These are phyloP conservation scores for Dermatemys mawii DNA, from an alignment of 2,113 vertebrate genomes.

Conservation along the genomic window DNA sequence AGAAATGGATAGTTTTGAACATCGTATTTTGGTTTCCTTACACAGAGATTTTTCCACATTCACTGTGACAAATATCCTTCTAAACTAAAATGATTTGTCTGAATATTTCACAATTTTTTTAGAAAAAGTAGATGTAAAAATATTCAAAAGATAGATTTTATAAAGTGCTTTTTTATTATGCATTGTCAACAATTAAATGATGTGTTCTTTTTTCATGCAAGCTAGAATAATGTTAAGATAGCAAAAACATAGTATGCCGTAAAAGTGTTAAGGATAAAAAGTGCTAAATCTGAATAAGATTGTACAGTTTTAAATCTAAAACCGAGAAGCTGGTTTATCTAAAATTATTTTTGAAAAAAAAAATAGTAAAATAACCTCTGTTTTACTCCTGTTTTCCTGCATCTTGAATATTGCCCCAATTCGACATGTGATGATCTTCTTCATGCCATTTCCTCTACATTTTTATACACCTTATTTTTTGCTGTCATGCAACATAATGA, in stretches of 20 bases:
- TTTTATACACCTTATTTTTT: background rate
- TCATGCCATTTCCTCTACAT: background rate
- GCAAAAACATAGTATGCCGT: conserved; percentile 44
- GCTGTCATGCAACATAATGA: background rate
- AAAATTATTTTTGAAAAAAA: conserved; percentile 13
- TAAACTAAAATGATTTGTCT: background rate
- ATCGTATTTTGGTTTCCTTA: background rate
- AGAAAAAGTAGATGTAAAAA: conserved; percentile 22
- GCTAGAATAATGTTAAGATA: conserved; percentile 35
- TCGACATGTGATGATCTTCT: conserved; percentile 8
- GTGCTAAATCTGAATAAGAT: background rate
- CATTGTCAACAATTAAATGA: conserved; percentile 52
- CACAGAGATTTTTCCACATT: background rate
- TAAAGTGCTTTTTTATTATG: conserved; percentile 72
- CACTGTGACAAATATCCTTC: background rate
- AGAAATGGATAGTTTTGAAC: conserved; percentile 11
- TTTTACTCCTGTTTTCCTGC: background rate
- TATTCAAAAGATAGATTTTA: conserved; percentile 28
- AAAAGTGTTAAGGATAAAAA: conserved; percentile 33
- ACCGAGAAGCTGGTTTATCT: conserved; percentile 10
- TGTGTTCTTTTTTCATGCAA: conserved; percentile 52
- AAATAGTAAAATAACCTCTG: conserved; percentile 12
- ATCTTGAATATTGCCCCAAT: background rate
- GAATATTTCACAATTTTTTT: conserved; percentile 31
- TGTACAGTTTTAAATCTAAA: conserved; percentile 15